Base-by-base conservation (phyloP, 2,113 vertebrate genomes). In the Larimichthys polyactis region DNA sequence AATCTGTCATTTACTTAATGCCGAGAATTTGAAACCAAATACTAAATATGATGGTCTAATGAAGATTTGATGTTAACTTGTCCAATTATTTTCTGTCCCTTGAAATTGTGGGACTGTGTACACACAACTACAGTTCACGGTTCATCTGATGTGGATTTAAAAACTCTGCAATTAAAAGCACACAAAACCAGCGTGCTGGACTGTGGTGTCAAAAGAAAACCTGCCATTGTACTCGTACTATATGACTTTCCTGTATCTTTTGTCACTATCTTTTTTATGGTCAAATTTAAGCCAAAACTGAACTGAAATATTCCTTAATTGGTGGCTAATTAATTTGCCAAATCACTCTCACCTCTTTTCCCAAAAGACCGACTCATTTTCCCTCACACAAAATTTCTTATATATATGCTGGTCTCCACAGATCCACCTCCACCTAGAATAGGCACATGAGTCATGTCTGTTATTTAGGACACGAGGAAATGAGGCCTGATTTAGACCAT, bases 31-130 rank as follows among this genome's bases (percentile, higher is more conserved):
- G 14, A 24, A 6, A 19, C 7, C 17, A 57, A 57, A 71, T 11
- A 57, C 22, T 17, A 43, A 70, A 22, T 20, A 51, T 15, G 19
- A 60, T 20, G n/a, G 43, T 58, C n/a, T 64, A 1, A 36, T 63
- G 46, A 57, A 40, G 27, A 43, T 16, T 22, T 48, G 10, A 11
- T 70, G 32, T 43, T 55, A 43, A 57, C 22, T 59, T n/a, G 1
- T 27, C 71, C 71, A 69, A 48, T 75, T 75, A 81, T 62, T 75
- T 69, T 36, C 4, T 46, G 17, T 11, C 17, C 11, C 27, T 66
- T 55, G 11, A 63, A 40, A 65, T 46, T 17, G 12, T 44, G 8
- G 49, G 19, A 7, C 19, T 22, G 68, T 24, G 32, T 22, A 24
- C 24, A 22, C 67, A 2, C 5, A 14, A 40, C 19, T 46, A 29